phyloP scores from a whole-genome alignment of 2,113 vertebrate species.

The Columba livia region DNA sequence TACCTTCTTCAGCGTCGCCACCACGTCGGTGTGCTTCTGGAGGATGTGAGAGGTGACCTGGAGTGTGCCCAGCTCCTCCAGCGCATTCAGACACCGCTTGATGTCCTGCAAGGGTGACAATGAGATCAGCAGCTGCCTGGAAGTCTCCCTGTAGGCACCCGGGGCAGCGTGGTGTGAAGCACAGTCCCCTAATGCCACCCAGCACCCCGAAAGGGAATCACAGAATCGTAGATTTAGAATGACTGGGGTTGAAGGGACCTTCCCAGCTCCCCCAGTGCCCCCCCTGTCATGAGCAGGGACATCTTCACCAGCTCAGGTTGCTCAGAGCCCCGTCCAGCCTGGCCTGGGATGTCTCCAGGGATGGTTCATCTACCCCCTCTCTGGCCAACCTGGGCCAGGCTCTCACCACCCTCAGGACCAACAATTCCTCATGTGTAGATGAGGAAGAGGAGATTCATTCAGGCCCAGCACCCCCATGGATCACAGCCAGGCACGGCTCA shows the following conservation, averaged over 20 bases:
- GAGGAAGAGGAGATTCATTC: background rate
- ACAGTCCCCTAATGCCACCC: background rate
- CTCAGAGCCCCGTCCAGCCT: too few species aligned
- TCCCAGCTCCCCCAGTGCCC: too few species aligned
- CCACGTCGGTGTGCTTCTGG: conserved; percentile 95
- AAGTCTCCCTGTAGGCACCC: background rate
- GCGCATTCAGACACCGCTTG: conserved; percentile 87
- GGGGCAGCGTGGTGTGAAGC: background rate
- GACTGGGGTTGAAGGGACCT: too few species aligned
- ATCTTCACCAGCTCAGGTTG: too few species aligned
- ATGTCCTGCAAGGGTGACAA: conserved; percentile 80
- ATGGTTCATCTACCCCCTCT: too few species aligned
- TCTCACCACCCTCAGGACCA: too few species aligned
- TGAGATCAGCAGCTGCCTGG: background rate
- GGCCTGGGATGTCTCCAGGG: too few species aligned
- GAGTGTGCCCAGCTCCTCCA: conserved; percentile 88
- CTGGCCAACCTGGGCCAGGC: too few species aligned
- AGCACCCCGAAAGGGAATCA: background rate
- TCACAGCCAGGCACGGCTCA: background rate
- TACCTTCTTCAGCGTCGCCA: conserved; percentile 96
- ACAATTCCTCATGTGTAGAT: too few species aligned
- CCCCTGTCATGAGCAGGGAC: too few species aligned
- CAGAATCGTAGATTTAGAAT: too few species aligned
- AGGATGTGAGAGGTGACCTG: conserved; percentile 96
- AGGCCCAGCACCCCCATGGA: background rate